Conservation (phyloP, 2,113 vertebrate genomes). For the Oreochromis tanganicae region DNA sequence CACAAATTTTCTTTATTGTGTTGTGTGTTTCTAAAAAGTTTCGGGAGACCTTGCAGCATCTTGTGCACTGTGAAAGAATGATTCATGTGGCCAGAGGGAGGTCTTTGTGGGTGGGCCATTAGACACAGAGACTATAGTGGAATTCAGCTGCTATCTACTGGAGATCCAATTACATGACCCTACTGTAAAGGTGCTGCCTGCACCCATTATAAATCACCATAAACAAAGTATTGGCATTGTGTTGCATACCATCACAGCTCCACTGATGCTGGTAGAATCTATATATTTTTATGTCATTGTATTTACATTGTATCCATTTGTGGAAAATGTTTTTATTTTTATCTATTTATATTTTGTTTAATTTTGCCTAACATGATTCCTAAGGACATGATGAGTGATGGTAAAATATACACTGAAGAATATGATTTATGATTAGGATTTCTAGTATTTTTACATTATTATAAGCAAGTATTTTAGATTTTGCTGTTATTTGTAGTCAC, state of each 20-base stretch:
- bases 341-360: neutral
- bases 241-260: neutral
- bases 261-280: neutral
- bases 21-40: slow-evolving; percentile 8
- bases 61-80: slow-evolving; percentile 10
- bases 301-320: neutral
- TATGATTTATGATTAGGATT: neutral
- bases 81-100: slow-evolving; percentile 42
- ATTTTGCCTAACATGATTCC: neutral
- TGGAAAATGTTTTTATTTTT: neutral
- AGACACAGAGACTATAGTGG: slow-evolving; percentile 20
- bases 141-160: slow-evolving; percentile 34
- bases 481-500: neutral
- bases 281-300: neutral
- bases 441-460: neutral
- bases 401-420: neutral
- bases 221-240: slow-evolving; percentile 37
- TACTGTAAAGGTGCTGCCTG: slow-evolving; percentile 22
- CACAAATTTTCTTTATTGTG: neutral
- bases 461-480: neutral
- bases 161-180: slow-evolving; percentile 49
- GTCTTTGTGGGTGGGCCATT: slow-evolving; percentile 53
- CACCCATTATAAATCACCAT: slow-evolving; percentile 39
- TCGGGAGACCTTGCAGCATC: neutral
- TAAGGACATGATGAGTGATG: neutral